Evolutionary conservation across 2,797 vertebrate genomes (phyloP), one percentile per base, ranked within the genome.

Genomic region (Mus caroli): DNA sequence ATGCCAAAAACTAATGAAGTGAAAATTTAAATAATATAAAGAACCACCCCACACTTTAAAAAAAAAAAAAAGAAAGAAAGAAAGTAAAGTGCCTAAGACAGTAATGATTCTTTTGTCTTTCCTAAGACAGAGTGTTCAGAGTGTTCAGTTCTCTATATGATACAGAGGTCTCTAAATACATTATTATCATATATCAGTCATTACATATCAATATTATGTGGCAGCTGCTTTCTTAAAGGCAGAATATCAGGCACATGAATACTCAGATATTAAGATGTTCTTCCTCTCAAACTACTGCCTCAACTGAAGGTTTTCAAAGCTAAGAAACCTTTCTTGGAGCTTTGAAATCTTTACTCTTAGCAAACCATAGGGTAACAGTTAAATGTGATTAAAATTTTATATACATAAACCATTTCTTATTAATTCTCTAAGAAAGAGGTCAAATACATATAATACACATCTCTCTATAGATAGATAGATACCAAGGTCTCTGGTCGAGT

Each of bases 121-220:
- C 22, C 20, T 93, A 60, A 91, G 19, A 78, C 71, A 46, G 11
- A 86, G 94, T 91, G 15, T 83, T 67, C 60, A 89, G n/a, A n/a
- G 28, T 93, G 10, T 4, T 3, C n/a, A n/a, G n/a, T n/a, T n/a
- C n/a, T n/a, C n/a, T n/a, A n/a, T 26, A 90, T 75, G 1, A 62
- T 26, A 85, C 6, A 58, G 13, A 90, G 20, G 3, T 34, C 58
- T 91, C 52, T 58, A 77, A 69, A 64, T 54, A 40, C 9, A 83
- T 58, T 84, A 17, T 1, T 10, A 40, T 71, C 22, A 54, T 86
- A 86, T 26, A 28, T 24, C 26, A 54, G 2, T 54, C n/a, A 54
- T 87, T 67, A 73, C 15, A 73, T 54, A 7, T 73, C 9, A 40
- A 54, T 73, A 88, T 31, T 17, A 31, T 13, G 26, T 73, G 85